These are phyloP conservation scores for Physeter macrocephalus DNA, from an alignment of 2,113 vertebrate species.

Conservation along the genomic window DNA sequence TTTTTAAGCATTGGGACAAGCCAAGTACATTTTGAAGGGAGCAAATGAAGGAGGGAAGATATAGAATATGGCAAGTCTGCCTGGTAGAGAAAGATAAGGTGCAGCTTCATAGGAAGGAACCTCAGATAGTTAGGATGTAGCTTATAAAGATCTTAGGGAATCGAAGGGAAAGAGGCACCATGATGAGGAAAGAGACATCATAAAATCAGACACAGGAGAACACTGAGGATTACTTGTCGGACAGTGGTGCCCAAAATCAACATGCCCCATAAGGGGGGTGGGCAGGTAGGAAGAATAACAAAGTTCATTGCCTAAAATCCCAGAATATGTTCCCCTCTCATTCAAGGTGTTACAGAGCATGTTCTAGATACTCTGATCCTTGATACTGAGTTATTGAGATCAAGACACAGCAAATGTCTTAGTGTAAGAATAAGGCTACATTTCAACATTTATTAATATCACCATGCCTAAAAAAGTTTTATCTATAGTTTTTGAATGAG, in stretches of 20 bases:
- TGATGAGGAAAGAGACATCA: not conserved
- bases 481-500: not conserved
- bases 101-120: not conserved
- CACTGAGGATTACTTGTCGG: rapidly evolving
- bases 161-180: not conserved
- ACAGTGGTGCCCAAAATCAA: not conserved
- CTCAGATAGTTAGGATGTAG: not conserved
- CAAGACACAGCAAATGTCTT: not conserved
- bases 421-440: not conserved
- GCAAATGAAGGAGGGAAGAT: not conserved
- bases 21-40: not conserved
- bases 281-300: not conserved
- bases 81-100: not conserved
- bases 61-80: not conserved
- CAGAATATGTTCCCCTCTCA: not conserved
- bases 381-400: not conserved
- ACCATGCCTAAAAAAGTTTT: not conserved
- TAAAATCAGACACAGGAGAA: not conserved
- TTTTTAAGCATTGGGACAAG: not conserved
- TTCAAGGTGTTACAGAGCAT: not conserved
- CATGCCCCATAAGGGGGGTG: not conserved
- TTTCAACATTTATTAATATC: not conserved
- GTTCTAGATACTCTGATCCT: not conserved
- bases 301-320: not conserved
- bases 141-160: not conserved